Evolutionary conservation across 2,113 vertebrate genomes (phyloP).

Genomic region (Trematocara nigrifrons): DNA sequence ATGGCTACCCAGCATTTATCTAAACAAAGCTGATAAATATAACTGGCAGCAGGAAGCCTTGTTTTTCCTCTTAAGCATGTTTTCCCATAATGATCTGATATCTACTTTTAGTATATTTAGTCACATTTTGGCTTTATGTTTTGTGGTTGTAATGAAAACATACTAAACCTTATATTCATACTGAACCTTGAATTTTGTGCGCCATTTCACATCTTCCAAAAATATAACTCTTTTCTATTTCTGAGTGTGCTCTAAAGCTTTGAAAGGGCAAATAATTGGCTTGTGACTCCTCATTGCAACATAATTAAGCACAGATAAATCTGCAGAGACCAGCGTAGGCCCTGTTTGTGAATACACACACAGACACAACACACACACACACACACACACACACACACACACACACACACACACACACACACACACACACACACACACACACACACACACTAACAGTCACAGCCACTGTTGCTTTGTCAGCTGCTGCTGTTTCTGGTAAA

Average conservation of each 20-base stretch:
- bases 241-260: conserved; percentile 16
- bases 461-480: conserved; percentile 40
- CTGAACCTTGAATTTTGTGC: background rate
- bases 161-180: background rate
- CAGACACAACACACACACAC: background rate
- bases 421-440: background rate
- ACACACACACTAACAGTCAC: background rate
- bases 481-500: conserved; percentile 65
- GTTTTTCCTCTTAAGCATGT: background rate
- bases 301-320: conserved; percentile 42
- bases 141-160: background rate
- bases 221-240: background rate
- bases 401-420: background rate
- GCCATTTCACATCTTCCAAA: background rate
- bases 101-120: background rate
- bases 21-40: background rate
- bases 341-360: background rate
- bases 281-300: conserved; percentile 30
- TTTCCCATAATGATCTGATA: background rate
- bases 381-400: background rate
- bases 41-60: background rate
- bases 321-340: conserved; percentile 24
- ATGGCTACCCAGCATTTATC: background rate
- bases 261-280: conserved; percentile 49
- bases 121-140: background rate